Base-by-base conservation (phyloP, 92 coral and sea anemone species). In the Epizoanthus fatuus region DNA sequence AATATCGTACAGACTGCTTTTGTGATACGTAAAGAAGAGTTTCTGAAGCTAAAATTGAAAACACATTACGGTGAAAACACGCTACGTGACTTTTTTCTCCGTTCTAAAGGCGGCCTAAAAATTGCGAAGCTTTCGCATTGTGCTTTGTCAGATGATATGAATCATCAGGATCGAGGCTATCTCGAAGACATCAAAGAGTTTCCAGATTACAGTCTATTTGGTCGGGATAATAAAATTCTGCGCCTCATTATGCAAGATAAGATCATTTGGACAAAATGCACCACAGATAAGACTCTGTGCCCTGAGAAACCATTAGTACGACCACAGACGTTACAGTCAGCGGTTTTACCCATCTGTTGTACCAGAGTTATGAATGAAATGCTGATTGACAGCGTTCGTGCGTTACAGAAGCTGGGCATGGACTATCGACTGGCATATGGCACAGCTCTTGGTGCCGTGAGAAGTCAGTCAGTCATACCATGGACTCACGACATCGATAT, bases 321-420 rank as follows among this genome's bases (percentile, higher is more conserved):
- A 42, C 58, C 70, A 13, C 82, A 77, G 54, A 60, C 82, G 45
- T 19, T 77, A 62, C 52, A 51, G 65, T 77, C 82, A 77, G 82
- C 82, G 82, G 82, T 77, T 59, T 77, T 77, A 20, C 82, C 82
- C 17, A 77, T 77, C 82, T 77, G 82, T 62, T 77, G 82, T 40
- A 39, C 82, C 12, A 77, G 70, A 58, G 69, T 42, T 1, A 22
- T 77, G 53, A 77, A 77, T 3, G 69, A 77, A 42, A 77, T 77
- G 82, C 44, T 77, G 6, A 39, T 40, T 19, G 82, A 77, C 16
- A 77, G 69, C 37, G 82, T 64, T 16, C 62, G 14, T 5, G 69
- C 82, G 19, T 20, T 77, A 8, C 3, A 22, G 13, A 77, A 35
- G 20, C 70, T 77, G 5, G 29, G 55, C 3, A 60, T 77, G 20